Evolutionary conservation across 2,888 invertebrate genomes (phyloP), one percentile per base, ranked within the genome.

Genomic region (Matsumyia berberina): DNA sequence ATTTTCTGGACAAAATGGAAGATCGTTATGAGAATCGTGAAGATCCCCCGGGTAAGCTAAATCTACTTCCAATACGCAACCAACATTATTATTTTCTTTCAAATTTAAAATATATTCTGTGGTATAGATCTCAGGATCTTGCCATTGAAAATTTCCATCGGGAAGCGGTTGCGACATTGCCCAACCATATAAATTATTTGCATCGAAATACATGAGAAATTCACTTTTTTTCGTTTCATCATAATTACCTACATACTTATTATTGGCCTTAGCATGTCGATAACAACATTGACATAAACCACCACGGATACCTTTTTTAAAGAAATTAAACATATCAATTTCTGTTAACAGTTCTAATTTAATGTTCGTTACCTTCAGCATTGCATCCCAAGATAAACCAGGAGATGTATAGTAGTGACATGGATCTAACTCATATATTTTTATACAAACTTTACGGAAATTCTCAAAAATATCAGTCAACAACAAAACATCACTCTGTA

Each of bases 61-160:
- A 74, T 90, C 90, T 4, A 90, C 89, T 83, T 90, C 89, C 19
- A 90, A 86, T 46, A 89, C 88, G 73, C 88, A 89, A 4, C 90
- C 89, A 33, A 74, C 44, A 31, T 70, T 19, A 67, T 62, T 49
- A n/a, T n/a, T n/a, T 46, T 70, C 60, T n/a, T 80, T 60, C 0
- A 24, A n/a, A 55, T 35, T 46, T 15, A 44, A 15, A 35, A 64
- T 60, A 24, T 46, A 67, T 7, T 80, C 37, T 15, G 31, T 15
- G 0, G 51, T 79, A 15, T 39, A 57, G 11, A 88, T 66, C 81
- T 89, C 78, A 85, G 24, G 46, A 66, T 80, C 39, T n/a, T 60
- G 7, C 88, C 87, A 89, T 64, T 81, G 70, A 64, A 89, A 89
- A 60, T 82, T 72, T 19, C 79, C 64, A 19, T 79, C 62, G 29